Base-by-base conservation (phyloP, 2,888 invertebrate species). In the Dysmachus trigonus region DNA sequence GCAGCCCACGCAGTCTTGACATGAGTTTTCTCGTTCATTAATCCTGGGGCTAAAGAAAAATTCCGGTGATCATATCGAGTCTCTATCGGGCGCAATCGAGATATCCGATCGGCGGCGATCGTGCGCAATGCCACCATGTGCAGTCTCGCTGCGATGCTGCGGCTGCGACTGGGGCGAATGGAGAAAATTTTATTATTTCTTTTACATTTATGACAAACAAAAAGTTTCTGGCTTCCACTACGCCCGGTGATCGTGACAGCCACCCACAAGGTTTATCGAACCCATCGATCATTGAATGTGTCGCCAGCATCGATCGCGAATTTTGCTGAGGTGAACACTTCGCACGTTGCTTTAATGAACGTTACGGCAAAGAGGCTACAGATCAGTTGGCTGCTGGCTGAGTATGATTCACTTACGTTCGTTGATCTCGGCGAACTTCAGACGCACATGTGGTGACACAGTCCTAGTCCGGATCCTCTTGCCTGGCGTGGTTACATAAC, bases 251-350 rank as follows among this genome's bases (percentile, higher is more conserved):
- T 85, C 85, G 72, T 85, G 85, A 84, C 47, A 27, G 22, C 73
- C 85, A 74, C 85, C 85, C 51, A 85, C 85, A 74, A 33, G 13
- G 85, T 51, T 85, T 85, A 74, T 85, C 74, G 74, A 74, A 74
- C 51, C 51, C 30, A 84, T 84, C 85, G 74, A 85, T 85, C 85
- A 74, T 22, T 47, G 35, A 73, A 33, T 51, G 35, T 83, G 38
- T 74, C 73, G 51, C 84, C 62, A 82, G 22, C 18, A 27, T 62
- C 62, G 22, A 18, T 41, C 33, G 82, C 10, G 18, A 47, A 82
- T n/a, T 62, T 53, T 27, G 82, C 71, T 82, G 82, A 62, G 31
- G 62, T 27, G 18, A 71, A 62, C 62, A 79, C 31, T 79, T 79
- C 31, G 5, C 51, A 79, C 79, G 27, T 79, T 47, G 8, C 5